A percentile compares a stretch with the other conserved stretches of the same genome.
Evolutionary conservation across 2,113 vertebrate species (phyloP).

Genomic region (Cheirogaleus medius): DNA sequence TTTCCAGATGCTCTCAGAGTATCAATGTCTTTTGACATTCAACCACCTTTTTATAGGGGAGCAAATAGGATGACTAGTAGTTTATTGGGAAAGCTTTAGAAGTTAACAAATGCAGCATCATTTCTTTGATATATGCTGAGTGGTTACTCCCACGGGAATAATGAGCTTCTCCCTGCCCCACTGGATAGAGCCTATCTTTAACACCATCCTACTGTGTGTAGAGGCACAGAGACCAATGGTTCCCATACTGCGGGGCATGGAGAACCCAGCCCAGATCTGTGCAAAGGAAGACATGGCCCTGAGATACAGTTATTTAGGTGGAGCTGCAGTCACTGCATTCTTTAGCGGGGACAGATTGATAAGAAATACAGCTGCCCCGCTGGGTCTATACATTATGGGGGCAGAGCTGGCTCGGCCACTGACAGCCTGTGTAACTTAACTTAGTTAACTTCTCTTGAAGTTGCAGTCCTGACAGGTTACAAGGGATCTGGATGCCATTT

Average conservation of each 20-base stretch:
- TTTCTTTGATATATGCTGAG: not conserved
- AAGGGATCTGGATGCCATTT: not conserved
- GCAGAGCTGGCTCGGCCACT: not conserved
- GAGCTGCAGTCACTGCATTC: no score
- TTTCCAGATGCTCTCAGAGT: not conserved
- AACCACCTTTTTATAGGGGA: not conserved
- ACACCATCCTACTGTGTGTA: not conserved
- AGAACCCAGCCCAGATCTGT: not conserved
- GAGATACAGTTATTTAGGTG: not conserved
- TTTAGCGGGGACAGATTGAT: not conserved
- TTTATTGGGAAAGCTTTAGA: not conserved
- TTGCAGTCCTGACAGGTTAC: not conserved
- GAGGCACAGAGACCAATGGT: not conserved
- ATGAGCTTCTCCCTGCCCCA: not conserved
- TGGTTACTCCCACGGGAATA: not conserved
- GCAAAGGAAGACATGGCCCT: not conserved
- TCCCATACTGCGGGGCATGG: not conserved
- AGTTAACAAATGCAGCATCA: not conserved
- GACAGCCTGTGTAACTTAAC: not conserved
- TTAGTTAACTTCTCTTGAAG: not conserved
- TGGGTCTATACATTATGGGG: not conserved
- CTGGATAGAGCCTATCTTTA: not conserved
- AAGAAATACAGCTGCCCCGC: not conserved
- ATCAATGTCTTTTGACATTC: not conserved
- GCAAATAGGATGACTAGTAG: not conserved